Conservation (phyloP, 1,140 invertebrate species). For the Meteorus sp. region DNA sequence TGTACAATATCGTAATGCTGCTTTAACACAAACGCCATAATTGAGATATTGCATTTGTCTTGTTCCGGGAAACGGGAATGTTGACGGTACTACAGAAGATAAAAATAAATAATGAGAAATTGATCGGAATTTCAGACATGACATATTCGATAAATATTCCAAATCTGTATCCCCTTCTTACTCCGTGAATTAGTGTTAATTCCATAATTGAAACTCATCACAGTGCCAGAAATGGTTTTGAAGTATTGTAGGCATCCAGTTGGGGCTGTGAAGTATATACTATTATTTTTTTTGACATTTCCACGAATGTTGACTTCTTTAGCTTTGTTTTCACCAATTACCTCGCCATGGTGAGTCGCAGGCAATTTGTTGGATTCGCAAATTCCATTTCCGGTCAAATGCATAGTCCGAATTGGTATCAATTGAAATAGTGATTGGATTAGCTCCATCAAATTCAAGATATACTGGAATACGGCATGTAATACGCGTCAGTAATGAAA, state of each 20-base stretch:
- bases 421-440: slow-evolving; percentile 69
- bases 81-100: slow-evolving; percentile 21
- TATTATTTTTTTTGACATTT: slow-evolving; percentile 18
- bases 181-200: slow-evolving; percentile 59
- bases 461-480: slow-evolving; percentile 60
- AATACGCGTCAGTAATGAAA: slow-evolving; percentile 23
- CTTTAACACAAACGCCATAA: slow-evolving; percentile 75
- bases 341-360: slow-evolving; percentile 69
- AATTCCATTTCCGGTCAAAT: slow-evolving; percentile 74
- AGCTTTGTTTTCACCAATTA: slow-evolving; percentile 44
- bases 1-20: slow-evolving; percentile 67
- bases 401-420: slow-evolving; percentile 63
- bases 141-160: not conserved
- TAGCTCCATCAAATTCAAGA: slow-evolving; percentile 71
- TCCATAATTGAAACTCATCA: slow-evolving; percentile 78
- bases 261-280: slow-evolving; percentile 62
- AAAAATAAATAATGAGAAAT: too few species aligned
- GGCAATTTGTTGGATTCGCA: slow-evolving; percentile 73
- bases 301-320: slow-evolving; percentile 8
- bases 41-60: slow-evolving; percentile 73
- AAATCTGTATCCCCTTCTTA: slow-evolving; percentile 18
- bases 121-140: too few species aligned
- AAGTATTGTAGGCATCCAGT: slow-evolving; percentile 81
- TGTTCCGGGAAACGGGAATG: slow-evolving; percentile 59
- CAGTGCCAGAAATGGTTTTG: slow-evolving; percentile 64